Base-by-base conservation (phyloP, 1,140 invertebrate species). In the Globodera ellingtonae region DNA sequence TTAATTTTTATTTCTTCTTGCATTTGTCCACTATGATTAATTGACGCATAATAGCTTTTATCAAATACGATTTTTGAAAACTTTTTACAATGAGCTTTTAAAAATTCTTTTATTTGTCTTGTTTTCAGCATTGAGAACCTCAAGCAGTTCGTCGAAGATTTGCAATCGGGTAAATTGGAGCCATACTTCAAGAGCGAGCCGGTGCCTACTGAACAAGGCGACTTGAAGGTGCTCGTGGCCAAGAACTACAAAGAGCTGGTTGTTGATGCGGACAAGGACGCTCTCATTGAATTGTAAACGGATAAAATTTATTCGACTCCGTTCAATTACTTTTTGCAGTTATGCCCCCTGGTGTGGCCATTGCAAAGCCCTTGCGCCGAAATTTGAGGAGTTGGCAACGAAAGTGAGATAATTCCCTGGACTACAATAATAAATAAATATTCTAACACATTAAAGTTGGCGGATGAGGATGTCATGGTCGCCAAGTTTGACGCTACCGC, bases 261-360 rank as follows among this genome's bases (percentile, higher is more conserved):
- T 0, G 94, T 92, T 8, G 94, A 99, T 89, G 94, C 94, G 84
- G 93, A 92, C 47, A 95, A 96, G 89, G 97, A 99, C 91, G 95
- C 95, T 6, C 91, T 99, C 6, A 93, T 99, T 83, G 96, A 98
- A 90, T 98, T 85, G 75, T 77, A 65, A 65, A 52, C n/a, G 35
- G 35, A 52, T 78, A 72, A 46, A 47, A 66, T 35, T 13, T 8
- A 13, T 72, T 7, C 75, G 44, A n/a, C 46, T 47, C 18, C 35
- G 6, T 67, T n/a, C 9, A 46, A 10, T 10, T 6, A 6, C 21
- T 5, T 81, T 98, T 44, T 69, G 15, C 46, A 77, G 75, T 91
- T 98, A 98, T 91, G 96, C 96, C 52, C 96, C 96, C 0, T 98
- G 96, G 96, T 99, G 97, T 90, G 97, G 97, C 83, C 97, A 99